Evolutionary conservation across 2,797 vertebrate species (phyloP).

Genomic region (Hypotaenidia philippensis): DNA sequence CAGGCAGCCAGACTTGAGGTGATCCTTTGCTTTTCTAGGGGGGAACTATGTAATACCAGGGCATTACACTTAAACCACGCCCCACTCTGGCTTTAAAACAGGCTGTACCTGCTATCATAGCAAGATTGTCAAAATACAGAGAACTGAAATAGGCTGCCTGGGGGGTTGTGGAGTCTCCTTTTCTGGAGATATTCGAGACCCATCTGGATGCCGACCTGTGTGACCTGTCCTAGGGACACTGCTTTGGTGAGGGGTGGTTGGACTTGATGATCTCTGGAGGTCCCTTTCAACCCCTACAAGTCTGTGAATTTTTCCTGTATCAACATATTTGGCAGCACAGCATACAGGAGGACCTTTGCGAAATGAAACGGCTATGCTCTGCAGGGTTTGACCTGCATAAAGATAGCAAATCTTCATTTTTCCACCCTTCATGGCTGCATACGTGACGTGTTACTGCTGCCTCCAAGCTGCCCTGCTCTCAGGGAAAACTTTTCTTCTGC

Average conservation of each 20-base stretch:
- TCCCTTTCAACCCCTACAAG: too few relatives aligned
- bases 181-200: too few relatives aligned
- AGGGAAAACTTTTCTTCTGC: background rate
- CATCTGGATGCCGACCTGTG: too few relatives aligned
- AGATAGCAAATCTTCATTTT: background rate
- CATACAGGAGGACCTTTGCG: background rate
- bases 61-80: background rate
- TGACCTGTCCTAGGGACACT: too few relatives aligned
- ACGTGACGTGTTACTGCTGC: background rate
- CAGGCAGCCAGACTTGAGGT: background rate
- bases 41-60: rapidly evolving
- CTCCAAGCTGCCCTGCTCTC: background rate
- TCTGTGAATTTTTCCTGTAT: background rate
- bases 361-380: background rate
- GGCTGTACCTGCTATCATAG: background rate
- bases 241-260: too few relatives aligned
- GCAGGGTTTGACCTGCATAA: background rate
- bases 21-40: background rate
- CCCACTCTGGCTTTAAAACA: background rate
- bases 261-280: too few relatives aligned
- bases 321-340: background rate
- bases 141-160: background rate
- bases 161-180: too few relatives aligned
- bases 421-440: rapidly evolving
- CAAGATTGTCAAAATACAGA: background rate